Base-by-base conservation (phyloP, 1,140 invertebrate genomes). In the Phocides pigmalion region DNA sequence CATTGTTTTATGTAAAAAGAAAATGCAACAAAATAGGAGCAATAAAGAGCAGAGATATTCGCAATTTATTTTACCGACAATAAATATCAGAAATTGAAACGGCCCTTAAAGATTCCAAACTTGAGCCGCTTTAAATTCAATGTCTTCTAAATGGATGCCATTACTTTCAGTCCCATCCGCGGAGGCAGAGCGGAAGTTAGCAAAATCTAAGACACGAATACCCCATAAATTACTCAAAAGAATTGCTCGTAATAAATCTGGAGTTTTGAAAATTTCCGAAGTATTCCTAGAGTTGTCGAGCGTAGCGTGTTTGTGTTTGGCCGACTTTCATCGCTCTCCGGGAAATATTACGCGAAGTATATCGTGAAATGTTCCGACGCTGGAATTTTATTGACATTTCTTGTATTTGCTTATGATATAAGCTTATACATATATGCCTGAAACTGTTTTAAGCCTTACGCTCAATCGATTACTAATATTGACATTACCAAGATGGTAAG, bases 241-340 rank as follows among this genome's bases (percentile, higher is more conserved):
- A 62, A 54, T 58, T 54, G 67, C 64, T 65, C 63, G 69, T 64
- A 68, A 75, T 75, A 72, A 72, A 75, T 75, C 69, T 69, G 65
- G 66, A 75, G 63, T 75, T 58, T 58, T 72, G 69, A 66, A 69
- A 75, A 75, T 59, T 70, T 49, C 59, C 56, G 35, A 64, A 71
- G 65, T 68, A 64, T 64, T 53, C 46, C 37, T 54, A 20, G 20
- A 53, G 25, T 39, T 70, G 64, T 70, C 64, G 61, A 72, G 58
- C 66, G 58, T 51, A 16, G 58, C 62, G 58, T 67, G 72, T 72
- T 72, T 75, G 72, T 64, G 37, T 58, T 58, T 58, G 39, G 39
- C 39, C 53, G 53, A 58, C 22, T 56, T 69, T 44, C 53, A 64
- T 49, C 54, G 66, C 28, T 64, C 25, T 14, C n/a, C n/a, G n/a